A percentile compares a stretch with the other conserved stretches of the same genome.
Evolutionary conservation across 2,888 invertebrate genomes (phyloP).

Genomic region (Ophion ellenae): DNA sequence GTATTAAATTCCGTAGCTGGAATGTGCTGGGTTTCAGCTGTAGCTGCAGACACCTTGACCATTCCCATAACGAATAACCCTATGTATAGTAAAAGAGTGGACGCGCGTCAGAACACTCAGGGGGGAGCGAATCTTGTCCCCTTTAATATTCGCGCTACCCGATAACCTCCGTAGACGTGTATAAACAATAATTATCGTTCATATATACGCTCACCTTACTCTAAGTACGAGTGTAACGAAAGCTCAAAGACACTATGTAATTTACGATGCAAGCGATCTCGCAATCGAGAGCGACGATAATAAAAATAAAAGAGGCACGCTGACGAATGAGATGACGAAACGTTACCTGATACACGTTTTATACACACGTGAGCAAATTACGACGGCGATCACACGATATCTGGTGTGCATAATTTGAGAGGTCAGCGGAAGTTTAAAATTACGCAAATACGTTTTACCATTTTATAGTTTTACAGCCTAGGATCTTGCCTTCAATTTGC

Average conservation of each 20-base stretch:
- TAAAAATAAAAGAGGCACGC: neutral
- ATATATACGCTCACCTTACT: constrained; percentile 1
- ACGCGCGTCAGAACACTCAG: constrained; percentile 47
- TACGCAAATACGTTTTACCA: too few relatives aligned
- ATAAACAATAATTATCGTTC: constrained; percentile 11
- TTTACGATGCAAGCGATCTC: constrained; percentile 6
- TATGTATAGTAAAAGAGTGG: constrained; percentile 65
- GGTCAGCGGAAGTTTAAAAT: too few relatives aligned
- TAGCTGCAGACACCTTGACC: constrained; percentile 79
- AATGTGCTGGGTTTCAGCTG: constrained; percentile 61
- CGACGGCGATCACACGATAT: too few relatives aligned
- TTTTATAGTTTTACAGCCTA: too few relatives aligned
- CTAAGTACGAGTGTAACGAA: constrained; percentile 2
- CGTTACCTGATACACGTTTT: too few relatives aligned
- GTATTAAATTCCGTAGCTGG: constrained; percentile 46
- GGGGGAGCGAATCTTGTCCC: constrained; percentile 50
- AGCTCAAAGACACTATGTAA: constrained; percentile 1
- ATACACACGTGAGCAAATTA: too few relatives aligned
- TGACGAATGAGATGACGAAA: neutral
- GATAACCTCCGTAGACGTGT: constrained; percentile 7
- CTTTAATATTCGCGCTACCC: constrained; percentile 35
- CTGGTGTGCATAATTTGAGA: too few relatives aligned
- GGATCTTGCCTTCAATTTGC: too few relatives aligned
- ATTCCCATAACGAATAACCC: constrained; percentile 76
- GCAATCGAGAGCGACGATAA: neutral